phyloP scores from a whole-genome alignment of 1,140 invertebrate species.

The Rhyacophila brunnea region DNA sequence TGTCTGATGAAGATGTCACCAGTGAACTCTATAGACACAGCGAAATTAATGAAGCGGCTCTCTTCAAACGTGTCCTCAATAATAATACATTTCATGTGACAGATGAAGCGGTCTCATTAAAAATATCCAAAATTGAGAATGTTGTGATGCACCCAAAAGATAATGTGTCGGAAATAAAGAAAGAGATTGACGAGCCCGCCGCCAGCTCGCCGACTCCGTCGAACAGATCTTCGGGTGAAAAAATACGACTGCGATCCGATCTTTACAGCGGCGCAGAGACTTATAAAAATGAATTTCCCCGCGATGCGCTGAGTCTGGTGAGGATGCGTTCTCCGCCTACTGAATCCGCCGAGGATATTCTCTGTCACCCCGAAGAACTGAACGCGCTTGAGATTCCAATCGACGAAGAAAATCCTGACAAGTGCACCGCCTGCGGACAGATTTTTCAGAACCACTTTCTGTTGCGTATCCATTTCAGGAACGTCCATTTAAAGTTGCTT shows the following conservation, averaged over 20 bases:
- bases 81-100: slow-evolving; percentile 36
- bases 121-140: slow-evolving; percentile 53
- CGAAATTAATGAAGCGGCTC: slow-evolving; percentile 24
- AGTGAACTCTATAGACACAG: slow-evolving; percentile 52
- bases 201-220: slow-evolving; percentile 1
- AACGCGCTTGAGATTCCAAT: slow-evolving; percentile 77
- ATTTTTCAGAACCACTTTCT: slow-evolving; percentile 91
- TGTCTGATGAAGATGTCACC: slow-evolving; percentile 61
- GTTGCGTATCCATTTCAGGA: slow-evolving; percentile 89
- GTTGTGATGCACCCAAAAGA: not conserved
- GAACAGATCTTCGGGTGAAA: slow-evolving; percentile 48
- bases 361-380: slow-evolving; percentile 65
- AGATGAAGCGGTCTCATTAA: slow-evolving; percentile 60
- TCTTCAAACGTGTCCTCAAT: slow-evolving; percentile 41
- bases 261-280: slow-evolving; percentile 49
- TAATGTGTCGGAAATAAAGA: slow-evolving; percentile 15
- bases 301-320: slow-evolving; percentile 44
- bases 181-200: slow-evolving; percentile 15
- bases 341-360: slow-evolving; percentile 53
- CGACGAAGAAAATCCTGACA: slow-evolving; percentile 72
- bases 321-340: slow-evolving; percentile 56
- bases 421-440: slow-evolving; percentile 88
- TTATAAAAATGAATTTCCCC: slow-evolving; percentile 47
- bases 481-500: slow-evolving; percentile 88
- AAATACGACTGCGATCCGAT: slow-evolving; percentile 49